Evolutionary conservation across 1,140 invertebrate species (phyloP), one percentile per base, ranked within the genome.

Genomic region (Pseudomyrmex sp.): DNA sequence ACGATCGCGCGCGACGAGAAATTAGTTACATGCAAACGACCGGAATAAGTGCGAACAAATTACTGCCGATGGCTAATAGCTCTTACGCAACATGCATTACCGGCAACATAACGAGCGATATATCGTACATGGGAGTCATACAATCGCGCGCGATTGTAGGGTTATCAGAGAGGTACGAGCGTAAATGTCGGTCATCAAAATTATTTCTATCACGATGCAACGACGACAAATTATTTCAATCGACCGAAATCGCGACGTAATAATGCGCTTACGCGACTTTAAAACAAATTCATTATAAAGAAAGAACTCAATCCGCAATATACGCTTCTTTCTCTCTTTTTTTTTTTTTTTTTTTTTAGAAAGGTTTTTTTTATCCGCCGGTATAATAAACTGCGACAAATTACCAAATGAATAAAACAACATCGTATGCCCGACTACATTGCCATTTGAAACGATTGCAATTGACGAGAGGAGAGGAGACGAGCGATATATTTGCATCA

Each of bases 361-460:
- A 0, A 35, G 35, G 35, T 35, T 7, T 35, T 7, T 35, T 35
- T 35, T 7, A 35, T 35, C 35, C 35, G 35, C 5, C 7, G 35
- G 0, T 35, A 35, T 35, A 35, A 35, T 35, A 35, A 35, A 35
- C 35, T 35, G 35, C 13, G 35, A 18, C 69, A 79, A 79, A 35
- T 59, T 20, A 48, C 15, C 20, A 7, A 59, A 65, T n/a, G 35
- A 35, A 35, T 35, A 35, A 35, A 35, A 35, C 35, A 35, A 35
- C 35, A 35, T 35, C 5, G 35, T 35, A 35, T 35, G 5, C 0
- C 35, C 5, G 35, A 35, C 35, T 35, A 35, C 0, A 48, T 52
- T 79, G 76, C 48, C 76, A 79, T 79, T 79, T 79, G 52, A 79
- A 20, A 26, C 54, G 65, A 3, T 58, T 15, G 65, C 20, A 66